Conservation (phyloP, 2,888 invertebrate genomes). For the Catocala nupta region DNA sequence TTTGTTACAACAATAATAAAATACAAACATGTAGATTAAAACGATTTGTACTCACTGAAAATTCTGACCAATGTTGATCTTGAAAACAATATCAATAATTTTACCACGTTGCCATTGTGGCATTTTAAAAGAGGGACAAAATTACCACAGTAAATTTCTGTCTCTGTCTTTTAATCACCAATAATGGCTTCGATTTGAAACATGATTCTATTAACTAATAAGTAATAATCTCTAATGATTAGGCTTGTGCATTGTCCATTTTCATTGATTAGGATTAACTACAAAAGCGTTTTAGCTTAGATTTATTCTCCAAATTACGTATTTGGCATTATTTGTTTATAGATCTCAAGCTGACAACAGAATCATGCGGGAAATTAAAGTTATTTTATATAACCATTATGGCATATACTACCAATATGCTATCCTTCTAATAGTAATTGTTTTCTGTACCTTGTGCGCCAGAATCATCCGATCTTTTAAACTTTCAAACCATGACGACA, state of each 20-base stretch:
- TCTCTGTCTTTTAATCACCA: not conserved
- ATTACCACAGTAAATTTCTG: not conserved
- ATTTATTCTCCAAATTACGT: too few species aligned
- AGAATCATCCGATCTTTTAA: too few species aligned
- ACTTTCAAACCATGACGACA: too few species aligned
- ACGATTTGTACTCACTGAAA: constrained; percentile 23
- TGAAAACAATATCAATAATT: not conserved
- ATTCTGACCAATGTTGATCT: constrained; percentile 33
- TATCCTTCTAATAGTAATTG: too few species aligned
- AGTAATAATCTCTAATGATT: not conserved
- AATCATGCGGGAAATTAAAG: too few species aligned
- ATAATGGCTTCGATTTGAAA: not conserved
- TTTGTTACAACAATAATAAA: constrained; percentile 17
- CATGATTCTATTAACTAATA: too few species aligned
- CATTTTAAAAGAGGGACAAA: not conserved
- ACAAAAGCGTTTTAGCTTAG: too few species aligned
- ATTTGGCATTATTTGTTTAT: too few species aligned
- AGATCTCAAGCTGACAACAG: too few species aligned
- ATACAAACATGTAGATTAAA: constrained; percentile 1
- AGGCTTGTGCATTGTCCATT: constrained; percentile 28
- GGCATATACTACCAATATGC: too few species aligned
- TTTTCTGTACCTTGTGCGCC: too few species aligned
- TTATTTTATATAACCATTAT: too few species aligned
- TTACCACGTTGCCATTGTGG: not conserved
- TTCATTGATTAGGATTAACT: not conserved